phyloP scores from a whole-genome alignment of 1,140 invertebrate species.

The Chironomus tepperi region DNA sequence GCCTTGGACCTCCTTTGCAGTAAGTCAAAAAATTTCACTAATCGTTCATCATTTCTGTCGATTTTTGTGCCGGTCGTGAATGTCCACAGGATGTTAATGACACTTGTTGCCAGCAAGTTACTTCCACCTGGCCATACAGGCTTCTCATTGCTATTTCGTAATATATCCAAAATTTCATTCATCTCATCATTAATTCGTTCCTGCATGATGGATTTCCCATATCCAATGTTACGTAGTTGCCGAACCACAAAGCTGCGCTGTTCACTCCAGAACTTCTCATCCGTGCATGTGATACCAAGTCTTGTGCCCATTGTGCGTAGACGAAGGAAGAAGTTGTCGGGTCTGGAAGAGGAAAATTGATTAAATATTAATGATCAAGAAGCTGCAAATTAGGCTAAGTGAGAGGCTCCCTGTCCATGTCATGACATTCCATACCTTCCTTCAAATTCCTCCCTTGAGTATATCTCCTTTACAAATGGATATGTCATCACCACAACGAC shows the following conservation, averaged over 20 bases:
- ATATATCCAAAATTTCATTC: slow-evolving; percentile 40
- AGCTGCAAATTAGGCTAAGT: too few species aligned
- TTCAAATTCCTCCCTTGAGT: too few species aligned
- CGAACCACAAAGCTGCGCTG: slow-evolving; percentile 63
- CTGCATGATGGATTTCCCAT: slow-evolving; percentile 64
- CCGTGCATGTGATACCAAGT: slow-evolving; percentile 60
- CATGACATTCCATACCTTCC: too few species aligned
- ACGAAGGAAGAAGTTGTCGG: slow-evolving; percentile 60
- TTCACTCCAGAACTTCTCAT: slow-evolving; percentile 64
- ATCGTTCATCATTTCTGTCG: slow-evolving; percentile 43
- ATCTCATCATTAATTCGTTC: slow-evolving; percentile 59
- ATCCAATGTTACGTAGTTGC: slow-evolving; percentile 60
- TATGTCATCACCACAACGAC: too few species aligned
- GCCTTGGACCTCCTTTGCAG: slow-evolving; percentile 51
- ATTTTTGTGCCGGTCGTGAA: slow-evolving; percentile 53
- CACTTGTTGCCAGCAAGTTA: slow-evolving; percentile 46
- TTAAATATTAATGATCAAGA: too few species aligned
- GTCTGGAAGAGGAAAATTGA: too few species aligned
- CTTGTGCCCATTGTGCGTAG: slow-evolving; percentile 58
- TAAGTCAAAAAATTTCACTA: slow-evolving; percentile 51
- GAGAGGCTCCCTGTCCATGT: too few species aligned
- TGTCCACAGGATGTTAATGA: slow-evolving; percentile 68
- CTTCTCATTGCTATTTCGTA: slow-evolving; percentile 39
- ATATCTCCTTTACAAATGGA: too few species aligned
- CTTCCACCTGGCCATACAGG: slow-evolving; percentile 32